Evolutionary conservation across 1,140 invertebrate species (phyloP).

Genomic region (Octopus sinensis): DNA sequence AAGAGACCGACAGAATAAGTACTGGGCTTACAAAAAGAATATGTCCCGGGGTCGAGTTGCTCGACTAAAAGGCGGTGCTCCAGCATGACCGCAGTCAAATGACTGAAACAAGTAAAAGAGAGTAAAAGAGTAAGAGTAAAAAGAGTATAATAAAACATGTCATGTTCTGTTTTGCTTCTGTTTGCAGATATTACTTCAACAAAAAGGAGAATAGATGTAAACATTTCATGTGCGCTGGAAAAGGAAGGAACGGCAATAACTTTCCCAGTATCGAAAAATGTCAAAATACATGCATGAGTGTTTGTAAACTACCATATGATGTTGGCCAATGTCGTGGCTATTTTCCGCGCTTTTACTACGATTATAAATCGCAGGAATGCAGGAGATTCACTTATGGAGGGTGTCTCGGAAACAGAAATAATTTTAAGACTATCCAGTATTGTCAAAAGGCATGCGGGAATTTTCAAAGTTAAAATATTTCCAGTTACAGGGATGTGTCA

Average conservation of each 20-base stretch:
- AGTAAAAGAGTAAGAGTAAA: no score
- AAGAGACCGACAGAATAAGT: no score
- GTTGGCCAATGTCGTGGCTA: constrained; percentile 28
- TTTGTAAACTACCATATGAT: constrained; percentile 28
- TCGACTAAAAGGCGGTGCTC: no score
- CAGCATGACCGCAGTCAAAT: no score
- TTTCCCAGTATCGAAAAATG: not conserved
- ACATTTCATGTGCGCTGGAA: constrained; percentile 44
- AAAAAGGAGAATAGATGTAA: constrained; percentile 44
- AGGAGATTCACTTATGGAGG: constrained; percentile 67
- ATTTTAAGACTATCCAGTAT: constrained; percentile 63
- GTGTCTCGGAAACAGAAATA: constrained; percentile 69
- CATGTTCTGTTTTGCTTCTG: constrained; percentile 29
- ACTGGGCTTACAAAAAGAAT: no score
- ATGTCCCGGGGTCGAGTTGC: no score
- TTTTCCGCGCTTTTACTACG: constrained; percentile 57
- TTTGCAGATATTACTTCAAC: constrained; percentile 54
- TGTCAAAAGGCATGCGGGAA: constrained; percentile 62
- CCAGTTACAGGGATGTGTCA: no score
- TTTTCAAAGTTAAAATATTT: no score
- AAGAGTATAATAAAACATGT: no score
- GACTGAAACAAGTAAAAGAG: no score
- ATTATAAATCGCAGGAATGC: constrained; percentile 61
- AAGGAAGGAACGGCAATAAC: not conserved
- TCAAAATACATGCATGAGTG: constrained; percentile 3